A percentile compares a stretch with the other conserved stretches of the same genome.
These are phyloP conservation scores for Ptychoptera contaminata DNA, from an alignment of 2,888 invertebrate species.

Conservation along the genomic window DNA sequence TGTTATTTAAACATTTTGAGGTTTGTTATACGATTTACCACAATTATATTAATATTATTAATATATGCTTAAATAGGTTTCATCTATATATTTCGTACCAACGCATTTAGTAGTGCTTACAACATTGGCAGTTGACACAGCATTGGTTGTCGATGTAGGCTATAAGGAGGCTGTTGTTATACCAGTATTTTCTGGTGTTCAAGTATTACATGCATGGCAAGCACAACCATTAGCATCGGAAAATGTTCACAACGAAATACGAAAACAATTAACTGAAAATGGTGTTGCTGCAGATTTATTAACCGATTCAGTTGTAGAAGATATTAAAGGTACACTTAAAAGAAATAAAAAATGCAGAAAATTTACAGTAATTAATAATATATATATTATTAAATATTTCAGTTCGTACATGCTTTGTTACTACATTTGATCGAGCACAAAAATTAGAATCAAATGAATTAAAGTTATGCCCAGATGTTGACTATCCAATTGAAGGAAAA, in stretches of 20 bases:
- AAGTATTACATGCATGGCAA: constrained; percentile 72
- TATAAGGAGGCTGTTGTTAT: constrained; percentile 67
- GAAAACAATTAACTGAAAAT: constrained; percentile 32
- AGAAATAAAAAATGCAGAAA: not conserved
- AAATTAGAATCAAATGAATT: constrained; percentile 32
- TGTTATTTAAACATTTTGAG: constrained; percentile 86
- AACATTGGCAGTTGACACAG: constrained; percentile 66
- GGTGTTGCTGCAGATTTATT: constrained; percentile 31
- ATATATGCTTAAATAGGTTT: constrained; percentile 34
- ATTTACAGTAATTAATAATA: not conserved
- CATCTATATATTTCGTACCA: constrained; percentile 68
- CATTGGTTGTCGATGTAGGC: constrained; percentile 77
- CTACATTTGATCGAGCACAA: constrained; percentile 50
- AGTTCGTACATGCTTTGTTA: constrained; percentile 81
- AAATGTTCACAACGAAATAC: constrained; percentile 49
- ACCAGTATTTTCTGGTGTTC: constrained; percentile 76
- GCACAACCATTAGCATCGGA: constrained; percentile 62
- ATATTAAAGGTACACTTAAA: constrained; percentile 43
- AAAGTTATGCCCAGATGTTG: constrained; percentile 41
- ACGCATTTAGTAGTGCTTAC: constrained; percentile 70
- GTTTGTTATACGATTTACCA: constrained; percentile 32
- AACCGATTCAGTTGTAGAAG: constrained; percentile 46
- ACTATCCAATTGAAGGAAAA: constrained; percentile 49
- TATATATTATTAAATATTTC: constrained; percentile 12
- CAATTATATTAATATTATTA: not conserved